Base-by-base conservation (phyloP, 2,888 invertebrate species). In the Mythimna lalbum region DNA sequence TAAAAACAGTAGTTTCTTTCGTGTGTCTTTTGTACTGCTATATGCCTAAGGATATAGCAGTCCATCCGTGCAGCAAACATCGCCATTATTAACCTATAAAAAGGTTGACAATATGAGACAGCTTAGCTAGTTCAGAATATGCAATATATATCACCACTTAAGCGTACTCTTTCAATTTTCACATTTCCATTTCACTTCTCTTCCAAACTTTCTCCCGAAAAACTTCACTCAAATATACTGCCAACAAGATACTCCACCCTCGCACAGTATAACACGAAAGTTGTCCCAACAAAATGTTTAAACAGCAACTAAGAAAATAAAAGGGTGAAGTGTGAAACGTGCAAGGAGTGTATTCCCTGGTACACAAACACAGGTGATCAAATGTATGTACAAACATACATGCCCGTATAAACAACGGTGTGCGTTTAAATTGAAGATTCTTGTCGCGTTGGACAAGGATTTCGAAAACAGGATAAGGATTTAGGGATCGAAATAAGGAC, bases 371-470 rank as follows among this genome's bases (percentile, higher is more conserved):
- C 89, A 88, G 89, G 89, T 91, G 92, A 92, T 90, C 89, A 90
- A 89, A 91, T 87, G 88, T 88, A 82, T 82, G 82, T 84, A 78
- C 83, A 75, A 31, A 73, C 75, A 82, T 84, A 78, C 83, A 76
- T 39, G 68, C 76, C 80, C 80, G 73, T 86, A 86, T 89, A 91
- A 91, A 92, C 90, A 90, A 89, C 83, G 43, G 75, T 79, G 81
- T 86, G 87, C 86, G 86, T 88, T 90, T 88, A 88, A 89, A 90
- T 91, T 91, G 90, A 89, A 90, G 90, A 90, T 90, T 89, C 90
- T 88, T 86, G 87, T 85, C 85, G 81, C 63, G 65, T 68, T 66
- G 59, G 65, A 65, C 80, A 63, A 47, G 71, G 70, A 67, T 55
- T 69, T 49, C 10, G 0, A 2, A 10, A 31, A 9, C 12, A 23